Conservation (phyloP, 2,888 invertebrate species). For the Zaprionus bogoriensis region DNA sequence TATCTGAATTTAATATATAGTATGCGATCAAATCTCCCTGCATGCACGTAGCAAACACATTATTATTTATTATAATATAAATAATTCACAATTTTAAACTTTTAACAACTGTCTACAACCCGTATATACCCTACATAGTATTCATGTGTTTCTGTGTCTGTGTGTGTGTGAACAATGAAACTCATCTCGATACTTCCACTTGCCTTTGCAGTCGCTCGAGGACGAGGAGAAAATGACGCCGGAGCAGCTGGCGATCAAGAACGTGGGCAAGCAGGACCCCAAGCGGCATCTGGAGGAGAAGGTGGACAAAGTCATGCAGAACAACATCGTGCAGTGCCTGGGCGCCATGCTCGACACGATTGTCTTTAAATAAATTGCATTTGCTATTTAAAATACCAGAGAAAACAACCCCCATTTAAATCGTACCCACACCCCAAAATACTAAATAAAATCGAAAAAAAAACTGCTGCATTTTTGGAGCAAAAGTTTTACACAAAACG, state of each 20-base stretch:
- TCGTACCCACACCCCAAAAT: conserved; percentile 32
- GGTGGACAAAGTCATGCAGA: conserved; percentile 97
- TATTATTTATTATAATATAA: no score
- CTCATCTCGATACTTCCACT: neutral
- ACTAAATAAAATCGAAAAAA: conserved; percentile 40
- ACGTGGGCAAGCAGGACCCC: conserved; percentile 99
- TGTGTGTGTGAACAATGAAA: neutral
- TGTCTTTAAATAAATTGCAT: conserved; percentile 88
- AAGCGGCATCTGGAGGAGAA: conserved; percentile 99
- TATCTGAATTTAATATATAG: no score
- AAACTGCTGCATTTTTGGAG: conserved; percentile 56
- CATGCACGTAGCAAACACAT: no score
- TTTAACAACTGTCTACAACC: no score
- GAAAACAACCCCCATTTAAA: conserved; percentile 20
- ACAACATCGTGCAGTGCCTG: conserved; percentile 98
- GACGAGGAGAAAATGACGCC: conserved; percentile 99
- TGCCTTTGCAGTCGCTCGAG: conserved; percentile 88
- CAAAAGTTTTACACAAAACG: conserved; percentile 52
- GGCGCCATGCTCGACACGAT: conserved; percentile 98
- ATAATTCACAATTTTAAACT: no score
- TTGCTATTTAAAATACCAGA: conserved; percentile 37
- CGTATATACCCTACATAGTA: no score
- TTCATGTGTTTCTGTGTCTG: neutral
- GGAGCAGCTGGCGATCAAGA: conserved; percentile 99
- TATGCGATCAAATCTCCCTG: no score